phyloP scores from a whole-genome alignment of 2,888 invertebrate species.

The Ochropleura plecta region DNA sequence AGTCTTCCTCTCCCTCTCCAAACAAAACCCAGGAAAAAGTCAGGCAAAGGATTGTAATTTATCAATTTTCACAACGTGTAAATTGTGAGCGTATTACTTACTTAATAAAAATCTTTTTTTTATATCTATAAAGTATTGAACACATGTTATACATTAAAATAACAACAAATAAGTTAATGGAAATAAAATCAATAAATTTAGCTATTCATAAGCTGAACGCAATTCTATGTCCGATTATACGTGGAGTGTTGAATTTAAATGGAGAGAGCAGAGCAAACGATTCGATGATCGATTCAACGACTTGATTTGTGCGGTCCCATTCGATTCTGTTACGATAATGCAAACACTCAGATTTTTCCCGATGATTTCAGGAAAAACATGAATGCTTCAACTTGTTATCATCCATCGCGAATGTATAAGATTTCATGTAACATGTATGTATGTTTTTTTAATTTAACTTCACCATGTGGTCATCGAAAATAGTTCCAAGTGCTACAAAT shows the following conservation, averaged over 20 bases:
- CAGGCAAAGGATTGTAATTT: too few species aligned
- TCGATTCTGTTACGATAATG: slow-evolving; percentile 39
- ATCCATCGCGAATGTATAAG: background rate
- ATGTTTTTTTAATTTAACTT: slow-evolving; percentile 2
- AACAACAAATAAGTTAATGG: background rate
- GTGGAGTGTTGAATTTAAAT: slow-evolving; percentile 51
- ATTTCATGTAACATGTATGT: slow-evolving; percentile 1
- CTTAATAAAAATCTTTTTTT: background rate
- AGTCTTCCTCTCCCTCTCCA: too few species aligned
- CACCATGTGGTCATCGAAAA: too few species aligned
- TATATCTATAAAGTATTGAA: background rate
- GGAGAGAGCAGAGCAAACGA: slow-evolving; percentile 45
- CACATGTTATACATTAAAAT: background rate
- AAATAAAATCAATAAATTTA: slow-evolving; percentile 13
- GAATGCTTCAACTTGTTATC: background rate
- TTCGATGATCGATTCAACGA: slow-evolving; percentile 39
- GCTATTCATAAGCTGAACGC: slow-evolving; percentile 22
- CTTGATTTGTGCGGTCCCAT: slow-evolving; percentile 42
- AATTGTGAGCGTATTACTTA: background rate
- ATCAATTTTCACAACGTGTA: background rate
- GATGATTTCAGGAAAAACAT: slow-evolving; percentile 15
- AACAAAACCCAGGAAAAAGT: too few species aligned
- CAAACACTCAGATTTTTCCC: slow-evolving; percentile 36
- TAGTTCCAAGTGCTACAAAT: background rate
- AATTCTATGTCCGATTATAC: slow-evolving; percentile 34